Base-by-base conservation (phyloP, 2,888 invertebrate species). In the Rotaria socialis region DNA sequence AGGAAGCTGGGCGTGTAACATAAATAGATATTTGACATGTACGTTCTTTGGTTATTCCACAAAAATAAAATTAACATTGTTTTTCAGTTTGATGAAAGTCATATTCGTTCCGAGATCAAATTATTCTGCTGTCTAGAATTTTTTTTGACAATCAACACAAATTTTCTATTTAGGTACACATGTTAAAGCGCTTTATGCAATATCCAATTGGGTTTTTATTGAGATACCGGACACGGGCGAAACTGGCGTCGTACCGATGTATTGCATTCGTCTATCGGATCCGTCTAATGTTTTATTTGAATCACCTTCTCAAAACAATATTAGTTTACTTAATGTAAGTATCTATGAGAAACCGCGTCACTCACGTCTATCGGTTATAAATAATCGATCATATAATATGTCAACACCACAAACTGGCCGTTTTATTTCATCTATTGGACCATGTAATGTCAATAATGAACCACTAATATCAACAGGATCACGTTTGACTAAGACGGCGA, bases 321-420 rank as follows among this genome's bases (percentile, higher is more conserved):
- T 80, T 80, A 80, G 80, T 80, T 47, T 80, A 80, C 47, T 80
- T 3, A 80, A 80, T 80, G 80, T 80, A 2, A 80, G 80, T 4
- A 47, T 47, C 11, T 80, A 47, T 80, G 80, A 80, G 2, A 47
- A 80, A n/a, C 80, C 43, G 47, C 24, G 47, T 80, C n/a, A 80
- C 47, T 80, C 80, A 47, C 80, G 80, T 80, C 6, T 80, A 47
- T 80, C 80, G 6, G 47, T 47, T 80, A 35, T 7, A 5, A 80
- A 80, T 47, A 80, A 80, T 47, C 47, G n/a, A 24, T 80, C 47
- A 2, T 47, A 80, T n/a, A 47, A n/a, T 80, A 47, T 47, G 6
- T 80, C 47, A 47, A n/a, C 80, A 47, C 43, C 43, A 80, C 35
- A 4, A 16, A 47, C 47, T n/a, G 80, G 80, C 47, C 47, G 43